phyloP scores from a whole-genome alignment of 2,113 vertebrate genomes.

The Hippocampus guttulatus region DNA sequence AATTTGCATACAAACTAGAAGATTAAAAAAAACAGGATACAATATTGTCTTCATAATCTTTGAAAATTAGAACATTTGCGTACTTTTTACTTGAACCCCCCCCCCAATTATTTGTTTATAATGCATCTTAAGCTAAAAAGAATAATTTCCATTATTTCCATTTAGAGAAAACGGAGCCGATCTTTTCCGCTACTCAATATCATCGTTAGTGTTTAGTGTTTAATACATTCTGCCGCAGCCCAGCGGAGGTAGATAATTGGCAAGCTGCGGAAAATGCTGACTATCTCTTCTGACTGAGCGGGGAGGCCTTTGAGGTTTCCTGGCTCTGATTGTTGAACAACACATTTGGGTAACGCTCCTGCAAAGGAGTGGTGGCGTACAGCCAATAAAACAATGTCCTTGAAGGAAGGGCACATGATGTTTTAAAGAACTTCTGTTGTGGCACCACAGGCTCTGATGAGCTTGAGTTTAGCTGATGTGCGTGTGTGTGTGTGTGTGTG shows the following conservation, averaged over 20 bases:
- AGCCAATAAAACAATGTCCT: conserved; percentile 5
- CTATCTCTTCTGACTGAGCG: conserved; percentile 2
- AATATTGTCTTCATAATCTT: neutral
- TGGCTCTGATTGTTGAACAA: neutral
- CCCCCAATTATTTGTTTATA: neutral
- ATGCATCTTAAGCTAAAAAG: neutral
- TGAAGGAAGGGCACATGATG: neutral
- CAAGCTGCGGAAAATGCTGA: conserved; percentile 2
- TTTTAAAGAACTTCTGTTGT: neutral
- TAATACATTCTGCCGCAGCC: conserved; percentile 1
- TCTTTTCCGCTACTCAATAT: neutral
- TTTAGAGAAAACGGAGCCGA: neutral
- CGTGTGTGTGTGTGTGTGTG: too few relatives aligned
- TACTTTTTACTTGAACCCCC: neutral
- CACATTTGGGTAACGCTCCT: neutral
- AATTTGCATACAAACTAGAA: too few relatives aligned
- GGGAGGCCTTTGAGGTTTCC: neutral
- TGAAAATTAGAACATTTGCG: too few relatives aligned
- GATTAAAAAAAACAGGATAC: neutral
- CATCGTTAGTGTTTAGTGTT: neutral
- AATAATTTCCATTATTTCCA: neutral
- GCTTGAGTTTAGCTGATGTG: neutral
- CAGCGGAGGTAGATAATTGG: neutral
- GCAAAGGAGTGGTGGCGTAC: neutral
- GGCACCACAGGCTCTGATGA: neutral